A percentile compares a stretch with the other conserved stretches of the same genome.
These are phyloP conservation scores for Charina bottae DNA, from an alignment of 2,113 vertebrate species.

Conservation along the genomic window DNA sequence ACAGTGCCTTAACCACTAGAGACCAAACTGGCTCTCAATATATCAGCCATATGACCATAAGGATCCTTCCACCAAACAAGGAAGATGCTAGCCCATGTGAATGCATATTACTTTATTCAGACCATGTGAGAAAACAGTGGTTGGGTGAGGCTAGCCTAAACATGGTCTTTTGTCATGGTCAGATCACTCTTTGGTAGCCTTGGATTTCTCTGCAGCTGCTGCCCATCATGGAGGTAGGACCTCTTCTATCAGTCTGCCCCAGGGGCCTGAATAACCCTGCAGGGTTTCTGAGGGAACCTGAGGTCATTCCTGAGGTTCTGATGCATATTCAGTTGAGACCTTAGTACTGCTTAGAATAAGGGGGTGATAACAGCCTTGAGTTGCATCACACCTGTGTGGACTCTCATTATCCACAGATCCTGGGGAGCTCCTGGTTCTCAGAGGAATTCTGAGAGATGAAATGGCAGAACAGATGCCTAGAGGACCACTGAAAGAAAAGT, in stretches of 20 bases:
- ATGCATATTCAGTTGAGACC: neutral
- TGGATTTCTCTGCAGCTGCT: neutral
- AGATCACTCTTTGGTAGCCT: neutral
- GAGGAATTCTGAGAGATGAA: neutral
- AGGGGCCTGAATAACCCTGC: neutral
- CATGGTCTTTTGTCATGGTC: neutral
- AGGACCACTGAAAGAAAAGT: neutral
- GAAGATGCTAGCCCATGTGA: neutral
- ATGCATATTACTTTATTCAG: neutral
- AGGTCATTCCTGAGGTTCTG: neutral
- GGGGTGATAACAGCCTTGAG: neutral
- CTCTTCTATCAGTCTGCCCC: neutral
- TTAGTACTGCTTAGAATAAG: neutral
- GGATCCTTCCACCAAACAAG: neutral
- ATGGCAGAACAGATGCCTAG: neutral
- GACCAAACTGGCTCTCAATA: too few relatives aligned
- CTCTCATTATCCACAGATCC: neutral
- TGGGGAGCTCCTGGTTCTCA: neutral
- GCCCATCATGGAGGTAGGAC: neutral
- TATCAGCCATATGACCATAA: neutral
- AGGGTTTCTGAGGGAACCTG: neutral
- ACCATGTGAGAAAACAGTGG: neutral
- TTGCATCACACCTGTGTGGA: neutral
- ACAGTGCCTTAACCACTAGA: too few relatives aligned
- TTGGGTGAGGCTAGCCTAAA: neutral